A percentile compares a stretch with the other conserved stretches of the same genome.
phyloP scores from a whole-genome alignment of 2,113 vertebrate species.

The Motacilla tschutschensis region DNA sequence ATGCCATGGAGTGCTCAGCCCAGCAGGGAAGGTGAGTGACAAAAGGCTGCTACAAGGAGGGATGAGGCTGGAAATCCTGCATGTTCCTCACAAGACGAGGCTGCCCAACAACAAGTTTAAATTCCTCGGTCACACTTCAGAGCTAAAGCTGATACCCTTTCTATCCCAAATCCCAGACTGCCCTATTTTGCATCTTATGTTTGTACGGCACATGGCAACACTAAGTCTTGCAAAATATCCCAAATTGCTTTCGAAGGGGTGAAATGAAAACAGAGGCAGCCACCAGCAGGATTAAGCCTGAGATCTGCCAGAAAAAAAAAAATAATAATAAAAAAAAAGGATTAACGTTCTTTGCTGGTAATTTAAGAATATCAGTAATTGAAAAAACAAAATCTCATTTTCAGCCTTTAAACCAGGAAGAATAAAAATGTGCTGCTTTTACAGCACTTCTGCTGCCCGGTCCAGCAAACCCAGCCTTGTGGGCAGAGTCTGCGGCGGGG shows the following conservation, averaged over 20 bases:
- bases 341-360: neutral
- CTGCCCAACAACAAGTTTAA: neutral
- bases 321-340: neutral
- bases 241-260: neutral
- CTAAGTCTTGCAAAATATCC: neutral
- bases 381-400: neutral
- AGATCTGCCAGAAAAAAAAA: neutral
- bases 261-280: neutral
- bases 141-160: neutral
- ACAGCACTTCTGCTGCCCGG: accelerated
- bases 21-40: neutral
- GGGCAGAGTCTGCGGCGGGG: neutral
- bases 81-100: neutral
- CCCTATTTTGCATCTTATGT: neutral
- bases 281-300: neutral
- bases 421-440: neutral
- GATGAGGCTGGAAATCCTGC: neutral
- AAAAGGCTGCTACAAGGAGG: neutral
- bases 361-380: neutral
- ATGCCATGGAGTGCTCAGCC: accelerated
- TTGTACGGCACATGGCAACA: accelerated
- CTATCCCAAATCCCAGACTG: neutral
- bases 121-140: neutral
- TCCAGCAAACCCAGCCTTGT: neutral
- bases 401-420: neutral